These are phyloP conservation scores for Porites australiensis DNA, from an alignment of 64 coral and sea anemone genomes.

Conservation along the genomic window DNA sequence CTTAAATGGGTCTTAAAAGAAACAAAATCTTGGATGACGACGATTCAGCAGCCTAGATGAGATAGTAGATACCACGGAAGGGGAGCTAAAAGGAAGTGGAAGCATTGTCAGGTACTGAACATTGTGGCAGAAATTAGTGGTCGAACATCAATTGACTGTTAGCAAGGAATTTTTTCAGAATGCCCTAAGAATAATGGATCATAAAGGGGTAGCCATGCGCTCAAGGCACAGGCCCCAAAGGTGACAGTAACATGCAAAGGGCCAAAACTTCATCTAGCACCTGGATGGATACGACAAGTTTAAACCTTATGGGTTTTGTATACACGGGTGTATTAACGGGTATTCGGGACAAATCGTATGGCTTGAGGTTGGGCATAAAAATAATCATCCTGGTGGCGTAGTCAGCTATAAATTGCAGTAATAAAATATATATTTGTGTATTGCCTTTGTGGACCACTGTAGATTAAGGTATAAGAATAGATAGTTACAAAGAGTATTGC, in stretches of 20 bases:
- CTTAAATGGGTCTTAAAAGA: conserved; percentile 46
- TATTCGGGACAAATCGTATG: not conserved
- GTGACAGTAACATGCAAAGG: too few relatives aligned
- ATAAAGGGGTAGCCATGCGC: too few relatives aligned
- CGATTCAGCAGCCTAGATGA: conserved; percentile 42
- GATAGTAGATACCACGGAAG: conserved; percentile 48
- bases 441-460: too few relatives aligned
- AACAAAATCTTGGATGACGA: conserved; percentile 46
- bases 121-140: conserved; percentile 59
- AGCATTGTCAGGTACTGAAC: conserved; percentile 58
- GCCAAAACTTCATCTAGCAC: too few relatives aligned
- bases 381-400: not conserved
- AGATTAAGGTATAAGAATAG: too few relatives aligned
- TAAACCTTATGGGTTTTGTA: not conserved
- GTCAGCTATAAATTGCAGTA: too few relatives aligned
- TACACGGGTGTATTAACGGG: not conserved
- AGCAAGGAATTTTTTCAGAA: conserved; percentile 45
- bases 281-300: too few relatives aligned
- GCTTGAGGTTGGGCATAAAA: not conserved
- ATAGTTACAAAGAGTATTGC: too few relatives aligned
- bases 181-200: too few relatives aligned
- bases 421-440: too few relatives aligned
- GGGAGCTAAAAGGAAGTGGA: conserved; percentile 38
- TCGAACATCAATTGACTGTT: conserved; percentile 45
- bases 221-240: too few relatives aligned